These are phyloP conservation scores for Blomia tropicalis DNA, from an alignment of 2,888 invertebrate genomes.

Conservation along the genomic window DNA sequence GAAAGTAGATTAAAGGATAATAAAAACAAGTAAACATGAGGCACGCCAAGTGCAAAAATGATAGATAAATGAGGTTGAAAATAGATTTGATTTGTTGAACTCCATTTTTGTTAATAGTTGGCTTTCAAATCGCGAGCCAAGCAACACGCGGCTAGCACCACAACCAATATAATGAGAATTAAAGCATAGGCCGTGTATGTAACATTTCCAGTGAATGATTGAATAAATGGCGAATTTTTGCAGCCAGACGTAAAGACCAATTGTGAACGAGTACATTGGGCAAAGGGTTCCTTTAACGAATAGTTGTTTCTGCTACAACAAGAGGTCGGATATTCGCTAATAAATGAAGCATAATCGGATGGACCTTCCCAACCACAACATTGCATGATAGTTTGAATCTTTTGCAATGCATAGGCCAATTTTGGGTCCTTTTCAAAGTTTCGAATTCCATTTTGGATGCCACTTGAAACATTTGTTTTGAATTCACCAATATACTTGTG, in stretches of 20 bases:
- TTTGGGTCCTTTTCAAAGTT: background rate
- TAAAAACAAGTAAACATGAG: too few species aligned
- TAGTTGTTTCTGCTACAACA: background rate
- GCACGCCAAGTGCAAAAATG: background rate
- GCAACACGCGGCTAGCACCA: background rate
- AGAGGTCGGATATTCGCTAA: background rate
- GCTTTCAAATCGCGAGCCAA: background rate
- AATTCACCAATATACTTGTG: constrained; percentile 1
- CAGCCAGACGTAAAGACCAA: background rate
- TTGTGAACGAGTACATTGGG: background rate
- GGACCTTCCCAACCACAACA: background rate
- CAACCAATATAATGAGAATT: background rate
- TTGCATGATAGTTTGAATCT: background rate
- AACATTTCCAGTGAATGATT: background rate
- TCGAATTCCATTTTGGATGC: background rate
- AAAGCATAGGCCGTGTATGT: constrained; percentile 8
- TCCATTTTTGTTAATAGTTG: background rate
- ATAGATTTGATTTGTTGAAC: background rate
- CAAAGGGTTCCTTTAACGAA: background rate
- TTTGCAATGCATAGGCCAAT: background rate
- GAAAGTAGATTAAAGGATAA: background rate
- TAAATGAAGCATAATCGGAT: background rate
- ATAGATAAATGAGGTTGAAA: background rate
- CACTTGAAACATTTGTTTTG: background rate
- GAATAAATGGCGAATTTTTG: constrained; percentile 4